Percentiles rank a stretch among this genome's conserved stretches.
These are phyloP conservation scores for Poeciliopsis infans DNA, from an alignment of 2,797 vertebrate species.

Conservation along the genomic window DNA sequence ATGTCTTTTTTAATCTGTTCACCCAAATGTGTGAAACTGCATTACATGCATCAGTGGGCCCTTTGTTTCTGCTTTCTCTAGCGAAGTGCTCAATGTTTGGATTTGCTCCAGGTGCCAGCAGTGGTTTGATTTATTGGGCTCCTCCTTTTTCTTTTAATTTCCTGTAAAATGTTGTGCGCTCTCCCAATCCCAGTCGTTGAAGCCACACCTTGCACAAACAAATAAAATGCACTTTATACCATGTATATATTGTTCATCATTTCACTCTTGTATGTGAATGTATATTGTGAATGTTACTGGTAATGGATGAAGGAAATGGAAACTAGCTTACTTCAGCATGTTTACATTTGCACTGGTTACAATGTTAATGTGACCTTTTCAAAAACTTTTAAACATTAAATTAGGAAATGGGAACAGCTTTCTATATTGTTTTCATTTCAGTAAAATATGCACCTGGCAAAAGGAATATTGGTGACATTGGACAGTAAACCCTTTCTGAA, in stretches of 20 bases:
- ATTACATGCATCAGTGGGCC: background rate
- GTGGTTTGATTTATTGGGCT: background rate
- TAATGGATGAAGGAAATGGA: background rate
- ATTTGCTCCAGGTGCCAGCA: background rate
- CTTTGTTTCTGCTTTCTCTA: background rate
- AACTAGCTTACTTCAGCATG: background rate
- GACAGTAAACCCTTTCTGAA: background rate
- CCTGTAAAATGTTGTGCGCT: background rate
- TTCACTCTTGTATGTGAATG: background rate
- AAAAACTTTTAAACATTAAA: background rate
- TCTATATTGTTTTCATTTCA: background rate
- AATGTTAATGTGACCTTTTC: background rate
- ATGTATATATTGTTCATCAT: background rate
- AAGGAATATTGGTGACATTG: background rate
- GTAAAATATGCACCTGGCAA: no score
- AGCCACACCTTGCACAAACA: background rate
- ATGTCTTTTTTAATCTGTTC: background rate
- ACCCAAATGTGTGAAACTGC: background rate
- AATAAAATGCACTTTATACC: background rate
- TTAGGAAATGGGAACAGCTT: background rate
- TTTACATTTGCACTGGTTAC: background rate
- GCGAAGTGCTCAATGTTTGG: background rate
- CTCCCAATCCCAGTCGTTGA: background rate
- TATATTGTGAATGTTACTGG: background rate
- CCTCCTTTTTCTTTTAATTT: background rate